Evolutionary conservation across 2,797 vertebrate species (phyloP).

Genomic region (Cossypha caffra): DNA sequence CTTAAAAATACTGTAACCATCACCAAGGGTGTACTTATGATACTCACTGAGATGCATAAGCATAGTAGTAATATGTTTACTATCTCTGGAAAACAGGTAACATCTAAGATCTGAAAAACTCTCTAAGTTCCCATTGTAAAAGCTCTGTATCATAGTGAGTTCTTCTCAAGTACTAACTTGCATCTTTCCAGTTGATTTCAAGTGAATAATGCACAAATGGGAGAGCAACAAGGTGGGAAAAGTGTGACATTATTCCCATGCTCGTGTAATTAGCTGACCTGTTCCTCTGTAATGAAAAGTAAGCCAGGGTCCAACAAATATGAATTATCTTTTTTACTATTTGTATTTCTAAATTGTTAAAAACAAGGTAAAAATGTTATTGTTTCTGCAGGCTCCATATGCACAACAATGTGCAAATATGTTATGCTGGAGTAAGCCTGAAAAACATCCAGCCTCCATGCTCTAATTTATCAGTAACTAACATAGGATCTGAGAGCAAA

Average conservation of each 20-base stretch:
- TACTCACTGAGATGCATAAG: conserved; percentile 81
- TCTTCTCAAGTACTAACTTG: conserved; percentile 69
- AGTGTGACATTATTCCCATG: conserved; percentile 20
- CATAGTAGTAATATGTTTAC: conserved; percentile 77
- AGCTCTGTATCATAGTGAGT: conserved; percentile 59
- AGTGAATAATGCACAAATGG: conserved; percentile 67
- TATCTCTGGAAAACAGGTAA: conserved; percentile 76
- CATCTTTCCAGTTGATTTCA: conserved; percentile 75
- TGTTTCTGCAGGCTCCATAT: conserved; percentile 37
- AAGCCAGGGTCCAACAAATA: conserved; percentile 28
- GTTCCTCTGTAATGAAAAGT: conserved; percentile 56
- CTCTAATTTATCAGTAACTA: conserved; percentile 57
- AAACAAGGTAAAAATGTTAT: conserved; percentile 61
- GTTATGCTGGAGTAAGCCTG: conserved; percentile 31
- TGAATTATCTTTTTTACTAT: not conserved
- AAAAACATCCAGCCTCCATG: conserved; percentile 43
- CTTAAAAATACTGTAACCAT: conserved; percentile 80
- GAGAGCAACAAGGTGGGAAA: conserved; percentile 39
- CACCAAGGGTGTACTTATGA: conserved; percentile 77
- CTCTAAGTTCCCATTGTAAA: conserved; percentile 66
- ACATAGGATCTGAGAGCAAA: conserved; percentile 41
- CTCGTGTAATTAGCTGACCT: conserved; percentile 1
- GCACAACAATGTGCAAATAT: conserved; percentile 63
- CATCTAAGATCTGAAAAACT: conserved; percentile 71
- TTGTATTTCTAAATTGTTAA: conserved; percentile 64